phyloP scores from a whole-genome alignment of 2,888 invertebrate genomes.

The Aleiodes testaceus region DNA sequence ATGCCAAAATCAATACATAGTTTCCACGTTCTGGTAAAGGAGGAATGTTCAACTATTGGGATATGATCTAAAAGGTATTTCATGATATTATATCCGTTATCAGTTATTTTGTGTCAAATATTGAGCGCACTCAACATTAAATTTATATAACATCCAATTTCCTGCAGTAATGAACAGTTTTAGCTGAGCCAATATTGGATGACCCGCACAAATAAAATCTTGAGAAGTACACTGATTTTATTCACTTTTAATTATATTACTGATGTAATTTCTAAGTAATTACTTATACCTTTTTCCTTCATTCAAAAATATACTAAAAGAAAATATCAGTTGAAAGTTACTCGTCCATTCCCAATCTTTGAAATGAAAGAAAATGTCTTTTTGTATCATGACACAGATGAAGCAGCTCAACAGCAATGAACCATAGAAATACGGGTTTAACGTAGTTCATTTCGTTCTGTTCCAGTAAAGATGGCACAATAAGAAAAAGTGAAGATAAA shows the following conservation, averaged over 20 bases:
- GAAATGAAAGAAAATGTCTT: constrained; percentile 37
- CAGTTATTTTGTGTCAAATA: too few species aligned
- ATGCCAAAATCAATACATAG: too few species aligned
- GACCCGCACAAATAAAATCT: neutral
- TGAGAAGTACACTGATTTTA: too few species aligned
- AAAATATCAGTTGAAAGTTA: constrained; percentile 21
- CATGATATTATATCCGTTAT: too few species aligned
- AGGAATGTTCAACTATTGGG: too few species aligned
- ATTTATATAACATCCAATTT: too few species aligned
- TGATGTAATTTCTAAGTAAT: too few species aligned
- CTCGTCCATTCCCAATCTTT: constrained; percentile 23
- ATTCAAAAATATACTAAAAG: constrained; percentile 28
- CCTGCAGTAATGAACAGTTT: too few species aligned
- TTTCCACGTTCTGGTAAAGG: too few species aligned
- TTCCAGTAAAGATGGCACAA: constrained; percentile 6
- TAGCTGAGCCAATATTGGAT: neutral
- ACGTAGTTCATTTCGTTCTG: constrained; percentile 18
- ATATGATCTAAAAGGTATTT: too few species aligned
- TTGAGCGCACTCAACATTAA: too few species aligned
- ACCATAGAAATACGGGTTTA: neutral
- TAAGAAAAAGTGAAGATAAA: constrained; percentile 20
- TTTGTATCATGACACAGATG: constrained; percentile 32
- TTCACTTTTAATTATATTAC: too few species aligned
- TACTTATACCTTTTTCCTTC: constrained; percentile 19
- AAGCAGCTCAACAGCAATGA: constrained; percentile 31